A percentile compares a stretch with the other conserved stretches of the same genome.
Evolutionary conservation across 2,113 vertebrate species (phyloP).

Genomic region (Hippocampus abdominalis): DNA sequence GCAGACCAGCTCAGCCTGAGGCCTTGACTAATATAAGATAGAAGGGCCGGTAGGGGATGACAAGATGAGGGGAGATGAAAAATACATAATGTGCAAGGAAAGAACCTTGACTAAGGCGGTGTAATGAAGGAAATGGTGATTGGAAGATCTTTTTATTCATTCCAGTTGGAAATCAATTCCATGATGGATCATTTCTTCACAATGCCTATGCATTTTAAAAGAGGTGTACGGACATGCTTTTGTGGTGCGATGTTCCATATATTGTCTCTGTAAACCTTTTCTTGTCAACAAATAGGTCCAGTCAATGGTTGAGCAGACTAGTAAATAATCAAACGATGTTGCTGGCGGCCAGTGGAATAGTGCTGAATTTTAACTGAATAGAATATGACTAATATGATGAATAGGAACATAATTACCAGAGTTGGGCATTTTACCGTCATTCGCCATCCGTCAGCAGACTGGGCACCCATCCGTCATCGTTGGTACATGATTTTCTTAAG

Average conservation of each 20-base stretch:
- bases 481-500: no score
- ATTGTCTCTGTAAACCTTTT: not conserved
- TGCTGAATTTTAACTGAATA: no score
- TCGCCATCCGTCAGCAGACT: no score
- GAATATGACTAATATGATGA: no score
- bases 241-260: not conserved
- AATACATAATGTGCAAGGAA: not conserved
- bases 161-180: not conserved
- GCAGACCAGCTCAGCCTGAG: slow-evolving; percentile 31
- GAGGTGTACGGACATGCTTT: not conserved
- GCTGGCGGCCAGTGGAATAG: no score
- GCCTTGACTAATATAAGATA: slow-evolving; percentile 38
- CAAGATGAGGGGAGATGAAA: slow-evolving; percentile 8
- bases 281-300: not conserved
- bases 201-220: not conserved
- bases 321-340: no score
- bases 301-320: no score
- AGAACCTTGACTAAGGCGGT: not conserved
- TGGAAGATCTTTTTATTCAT: not conserved
- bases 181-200: not conserved
- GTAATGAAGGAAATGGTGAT: not conserved
- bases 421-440: no score
- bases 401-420: no score
- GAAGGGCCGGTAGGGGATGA: not conserved
- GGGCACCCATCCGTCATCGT: no score